Evolutionary conservation across 2,888 invertebrate species (phyloP), one percentile per base, ranked within the genome.

Genomic region (Drosophila macrospina): DNA sequence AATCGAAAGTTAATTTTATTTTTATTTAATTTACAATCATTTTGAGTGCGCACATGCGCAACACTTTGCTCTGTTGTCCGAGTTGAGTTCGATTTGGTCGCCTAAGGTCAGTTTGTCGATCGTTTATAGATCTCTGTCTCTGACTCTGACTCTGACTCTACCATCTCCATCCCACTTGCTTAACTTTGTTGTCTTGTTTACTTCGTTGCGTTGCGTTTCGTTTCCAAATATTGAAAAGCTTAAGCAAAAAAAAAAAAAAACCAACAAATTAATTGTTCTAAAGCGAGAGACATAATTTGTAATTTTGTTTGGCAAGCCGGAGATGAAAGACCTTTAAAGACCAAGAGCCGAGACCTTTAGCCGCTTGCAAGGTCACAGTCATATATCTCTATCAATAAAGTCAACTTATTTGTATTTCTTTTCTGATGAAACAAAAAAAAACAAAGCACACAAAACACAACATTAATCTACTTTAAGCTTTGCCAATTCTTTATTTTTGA

Each of bases 211-310:
- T 41, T 11, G 60, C 26, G 52, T 45, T 63, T 52, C n/a, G 16
- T 51, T 51, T 42, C n/a, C 15, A 36, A 65, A 68, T 68, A 70
- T 60, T 59, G 36, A 59, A 66, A 48, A 55, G 37, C 51, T 30
- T 78, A 68, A 68, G 66, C 48, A 56, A 54, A 60, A 42, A 57
- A 54, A 75, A 76, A 69, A 59, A 81, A 78, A 54, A 60, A 39
- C 61, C 57, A 75, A 76, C 73, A 59, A 81, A 78, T 85, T 76
- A 79, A 85, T 86, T 78, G 82, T 85, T 87, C 86, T 82, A 60
- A 65, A 45, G 47, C 60, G 64, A 69, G 30, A 44, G 6, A 16
- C 64, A 69, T 73, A 78, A 44, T 51, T 41, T 54, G 60, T 55
- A 47, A 72, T 62, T 74, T 64, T 48, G 44, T 36, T 54, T 37